A percentile compares a stretch with the other conserved stretches of the same genome.
Evolutionary conservation across 2,797 vertebrate species (phyloP).

Genomic region (Gallirallus australis): DNA sequence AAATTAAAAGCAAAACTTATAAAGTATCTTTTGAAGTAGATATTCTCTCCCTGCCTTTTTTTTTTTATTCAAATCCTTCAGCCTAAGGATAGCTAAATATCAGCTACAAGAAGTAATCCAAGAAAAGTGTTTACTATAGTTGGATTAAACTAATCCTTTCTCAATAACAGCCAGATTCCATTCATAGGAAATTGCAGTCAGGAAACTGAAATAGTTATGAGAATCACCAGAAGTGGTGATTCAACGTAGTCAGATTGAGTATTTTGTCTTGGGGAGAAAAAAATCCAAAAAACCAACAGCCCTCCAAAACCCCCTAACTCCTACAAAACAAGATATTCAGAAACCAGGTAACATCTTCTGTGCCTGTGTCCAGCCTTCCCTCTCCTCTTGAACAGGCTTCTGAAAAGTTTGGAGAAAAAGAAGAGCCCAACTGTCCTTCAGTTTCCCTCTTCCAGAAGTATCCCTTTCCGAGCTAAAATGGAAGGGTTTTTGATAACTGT

Average conservation of each 20-base stretch:
- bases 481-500: neutral
- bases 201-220: neutral
- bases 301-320: no score
- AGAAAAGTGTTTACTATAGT: neutral
- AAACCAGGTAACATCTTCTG: neutral
- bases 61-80: neutral
- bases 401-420: neutral
- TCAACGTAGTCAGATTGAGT: neutral
- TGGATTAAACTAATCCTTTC: neutral
- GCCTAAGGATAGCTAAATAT: neutral
- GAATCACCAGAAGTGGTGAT: neutral
- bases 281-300: neutral
- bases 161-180: neutral
- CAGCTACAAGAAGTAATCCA: neutral
- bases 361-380: neutral
- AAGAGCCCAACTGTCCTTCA: neutral
- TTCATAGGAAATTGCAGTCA: neutral
- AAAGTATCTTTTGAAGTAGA: neutral
- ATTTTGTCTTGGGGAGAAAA: neutral
- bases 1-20: neutral
- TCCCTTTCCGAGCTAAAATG: neutral
- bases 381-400: neutral
- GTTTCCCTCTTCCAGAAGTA: neutral
- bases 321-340: neutral
- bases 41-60: neutral